A percentile compares a stretch with the other conserved stretches of the same genome.
phyloP scores from a whole-genome alignment of 2,888 invertebrate species.

The Bursaphelenchus okinawaensis region DNA sequence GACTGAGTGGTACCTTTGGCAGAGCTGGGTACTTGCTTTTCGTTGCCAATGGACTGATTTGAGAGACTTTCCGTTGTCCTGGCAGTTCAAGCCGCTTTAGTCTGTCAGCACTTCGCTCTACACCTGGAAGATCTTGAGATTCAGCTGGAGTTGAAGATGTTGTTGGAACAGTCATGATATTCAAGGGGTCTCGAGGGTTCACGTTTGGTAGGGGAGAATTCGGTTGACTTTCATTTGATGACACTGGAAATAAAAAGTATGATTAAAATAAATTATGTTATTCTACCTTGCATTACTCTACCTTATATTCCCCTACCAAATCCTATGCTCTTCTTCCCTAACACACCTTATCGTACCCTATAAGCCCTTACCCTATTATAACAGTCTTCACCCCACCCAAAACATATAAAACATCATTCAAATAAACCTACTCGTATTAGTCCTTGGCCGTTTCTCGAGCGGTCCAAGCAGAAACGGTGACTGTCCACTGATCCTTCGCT shows the following conservation, averaged over 20 bases:
- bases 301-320: background rate
- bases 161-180: background rate
- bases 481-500: slow-evolving; percentile 14
- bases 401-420: background rate
- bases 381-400: too few species aligned
- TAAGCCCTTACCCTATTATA: background rate
- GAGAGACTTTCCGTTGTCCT: background rate
- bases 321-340: too few species aligned
- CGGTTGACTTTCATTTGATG: background rate
- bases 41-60: background rate
- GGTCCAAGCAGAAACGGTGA: slow-evolving; percentile 17
- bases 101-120: background rate
- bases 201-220: background rate
- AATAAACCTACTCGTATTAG: background rate
- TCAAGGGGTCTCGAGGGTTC: background rate
- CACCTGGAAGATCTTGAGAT: background rate
- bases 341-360: too few species aligned
- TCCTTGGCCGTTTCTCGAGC: slow-evolving; percentile 11
- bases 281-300: background rate
- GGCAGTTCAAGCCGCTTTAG: background rate
- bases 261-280: too few species aligned
- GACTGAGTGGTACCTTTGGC: background rate
- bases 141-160: background rate
- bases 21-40: background rate
- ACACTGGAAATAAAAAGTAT: too few species aligned